Evolutionary conservation across 2,888 invertebrate species (phyloP).

Genomic region (Megamerina dolium): DNA sequence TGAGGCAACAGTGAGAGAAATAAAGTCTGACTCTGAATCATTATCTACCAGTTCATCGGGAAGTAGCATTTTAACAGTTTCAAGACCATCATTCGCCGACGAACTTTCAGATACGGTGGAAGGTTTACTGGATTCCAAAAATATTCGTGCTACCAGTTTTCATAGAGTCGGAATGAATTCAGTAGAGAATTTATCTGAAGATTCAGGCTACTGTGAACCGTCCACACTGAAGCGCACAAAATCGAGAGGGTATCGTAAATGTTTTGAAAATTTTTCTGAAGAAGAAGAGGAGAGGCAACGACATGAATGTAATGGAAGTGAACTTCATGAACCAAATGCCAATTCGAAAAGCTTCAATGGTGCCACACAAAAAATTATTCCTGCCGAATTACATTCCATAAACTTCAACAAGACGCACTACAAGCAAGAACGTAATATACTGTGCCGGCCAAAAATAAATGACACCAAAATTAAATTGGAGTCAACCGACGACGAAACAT

Average conservation of each 20-base stretch:
- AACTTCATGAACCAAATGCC: slow-evolving; percentile 9
- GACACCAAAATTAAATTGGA: slow-evolving; percentile 20
- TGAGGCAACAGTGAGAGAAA: slow-evolving; percentile 19
- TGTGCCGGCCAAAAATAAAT: slow-evolving; percentile 37
- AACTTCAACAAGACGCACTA: slow-evolving; percentile 23
- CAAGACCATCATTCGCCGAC: slow-evolving; percentile 27
- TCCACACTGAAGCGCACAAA: slow-evolving; percentile 37
- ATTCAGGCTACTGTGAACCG: slow-evolving; percentile 68
- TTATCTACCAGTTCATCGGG: slow-evolving; percentile 30
- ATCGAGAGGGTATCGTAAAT: slow-evolving; percentile 51
- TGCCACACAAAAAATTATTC: slow-evolving; percentile 13
- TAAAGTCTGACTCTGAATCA: slow-evolving; percentile 36
- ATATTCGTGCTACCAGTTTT: neutral
- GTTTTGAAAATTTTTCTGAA: slow-evolving; percentile 48
- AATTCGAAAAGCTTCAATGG: slow-evolving; percentile 14
- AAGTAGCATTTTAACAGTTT: slow-evolving; percentile 29
- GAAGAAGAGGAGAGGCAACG: slow-evolving; percentile 39
- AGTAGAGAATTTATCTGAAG: slow-evolving; percentile 73
- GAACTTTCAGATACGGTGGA: slow-evolving; percentile 16
- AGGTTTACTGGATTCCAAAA: neutral
- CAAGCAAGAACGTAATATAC: slow-evolving; percentile 22
- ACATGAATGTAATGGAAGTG: slow-evolving; percentile 14
- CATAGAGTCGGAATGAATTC: slow-evolving; percentile 54
- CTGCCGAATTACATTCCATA: slow-evolving; percentile 40
- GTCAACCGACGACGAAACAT: slow-evolving; percentile 9